Evolutionary conservation across 2,797 vertebrate genomes (phyloP).

Genomic region (Pantherophis vulpinus): DNA sequence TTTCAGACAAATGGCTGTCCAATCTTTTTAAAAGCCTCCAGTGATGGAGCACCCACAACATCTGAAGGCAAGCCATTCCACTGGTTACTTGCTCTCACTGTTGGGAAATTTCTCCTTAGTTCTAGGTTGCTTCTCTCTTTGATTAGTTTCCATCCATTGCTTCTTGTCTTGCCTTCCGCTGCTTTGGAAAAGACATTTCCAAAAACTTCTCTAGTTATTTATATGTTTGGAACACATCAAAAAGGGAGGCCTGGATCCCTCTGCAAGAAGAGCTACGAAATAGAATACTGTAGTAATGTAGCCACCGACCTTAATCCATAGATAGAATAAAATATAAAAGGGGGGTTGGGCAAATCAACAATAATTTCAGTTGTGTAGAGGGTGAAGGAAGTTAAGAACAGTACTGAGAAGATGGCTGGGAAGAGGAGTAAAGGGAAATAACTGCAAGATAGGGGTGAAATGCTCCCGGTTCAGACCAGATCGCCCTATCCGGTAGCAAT

Average conservation of each 20-base stretch:
- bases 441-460: neutral
- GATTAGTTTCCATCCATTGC: neutral
- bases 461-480: too few species aligned
- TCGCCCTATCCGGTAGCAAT: too few species aligned
- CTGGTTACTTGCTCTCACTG: too few species aligned
- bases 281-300: neutral
- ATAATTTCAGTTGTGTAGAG: neutral
- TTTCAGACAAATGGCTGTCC: too few species aligned
- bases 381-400: neutral
- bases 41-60: too few species aligned
- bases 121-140: neutral
- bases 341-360: neutral
- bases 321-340: neutral
- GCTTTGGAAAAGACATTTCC: neutral
- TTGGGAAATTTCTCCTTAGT: neutral
- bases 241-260: neutral
- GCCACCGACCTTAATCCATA: neutral
- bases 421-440: neutral
- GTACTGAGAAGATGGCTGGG: neutral
- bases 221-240: neutral
- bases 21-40: too few species aligned
- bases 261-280: neutral
- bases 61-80: too few species aligned
- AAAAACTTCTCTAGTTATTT: neutral
- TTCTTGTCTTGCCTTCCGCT: neutral